Conservation (phyloP, 2,113 vertebrate genomes). For the Cheirogaleus medius region DNA sequence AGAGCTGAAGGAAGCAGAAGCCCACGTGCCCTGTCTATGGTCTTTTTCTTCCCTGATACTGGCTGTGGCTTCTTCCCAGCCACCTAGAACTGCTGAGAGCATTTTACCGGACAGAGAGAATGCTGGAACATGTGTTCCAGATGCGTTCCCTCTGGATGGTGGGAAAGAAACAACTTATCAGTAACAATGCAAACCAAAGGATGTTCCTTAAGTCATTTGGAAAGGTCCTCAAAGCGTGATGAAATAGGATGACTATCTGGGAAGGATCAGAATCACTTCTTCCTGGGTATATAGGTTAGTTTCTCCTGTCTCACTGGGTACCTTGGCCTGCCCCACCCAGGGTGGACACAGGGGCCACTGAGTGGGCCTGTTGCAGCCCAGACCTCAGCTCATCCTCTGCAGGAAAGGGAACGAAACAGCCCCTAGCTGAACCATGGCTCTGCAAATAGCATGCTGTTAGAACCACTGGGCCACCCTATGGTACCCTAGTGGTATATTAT, state of each 20-base stretch:
- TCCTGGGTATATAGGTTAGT: not conserved
- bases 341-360: not conserved
- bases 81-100: not conserved
- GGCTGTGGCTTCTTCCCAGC: not conserved
- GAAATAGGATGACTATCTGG: not conserved
- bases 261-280: not conserved
- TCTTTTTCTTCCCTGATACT: rapidly evolving
- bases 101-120: not conserved
- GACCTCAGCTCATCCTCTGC: not conserved
- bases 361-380: not conserved
- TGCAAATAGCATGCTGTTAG: rapidly evolving
- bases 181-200: not conserved
- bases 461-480: rapidly evolving
- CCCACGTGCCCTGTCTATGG: not conserved
- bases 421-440: rapidly evolving
- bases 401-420: not conserved
- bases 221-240: not conserved
- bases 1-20: not conserved
- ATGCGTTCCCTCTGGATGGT: not conserved
- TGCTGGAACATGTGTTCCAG: not conserved
- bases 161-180: no score
- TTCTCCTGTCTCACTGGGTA: not conserved
- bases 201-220: not conserved
- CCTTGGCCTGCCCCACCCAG: no score
- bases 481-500: not conserved